Conservation (phyloP, 2,113 vertebrate genomes). For the Lynx canadensis region DNA sequence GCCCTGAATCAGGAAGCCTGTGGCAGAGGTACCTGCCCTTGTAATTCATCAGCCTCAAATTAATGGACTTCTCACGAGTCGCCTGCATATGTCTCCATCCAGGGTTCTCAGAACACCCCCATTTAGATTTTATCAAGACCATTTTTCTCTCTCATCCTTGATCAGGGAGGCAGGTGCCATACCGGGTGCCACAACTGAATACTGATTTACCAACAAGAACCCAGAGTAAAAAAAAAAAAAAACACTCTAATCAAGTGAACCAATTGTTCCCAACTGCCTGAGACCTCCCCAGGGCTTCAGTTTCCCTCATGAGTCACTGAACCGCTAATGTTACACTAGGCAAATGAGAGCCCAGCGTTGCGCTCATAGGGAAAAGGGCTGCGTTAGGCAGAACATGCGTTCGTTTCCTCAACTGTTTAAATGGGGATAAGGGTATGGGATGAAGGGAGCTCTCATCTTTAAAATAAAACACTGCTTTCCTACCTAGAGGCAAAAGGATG, state of each 20-base stretch:
- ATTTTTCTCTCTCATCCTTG: background rate
- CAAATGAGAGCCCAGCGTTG: background rate
- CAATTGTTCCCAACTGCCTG: background rate
- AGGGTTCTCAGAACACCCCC: background rate
- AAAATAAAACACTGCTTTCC: background rate
- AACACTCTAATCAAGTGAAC: background rate
- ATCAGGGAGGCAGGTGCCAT: background rate
- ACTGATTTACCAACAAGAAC: background rate
- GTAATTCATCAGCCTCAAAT: background rate
- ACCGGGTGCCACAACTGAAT: background rate
- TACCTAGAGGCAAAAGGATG: background rate
- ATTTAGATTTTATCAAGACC: background rate
- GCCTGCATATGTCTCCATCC: background rate
- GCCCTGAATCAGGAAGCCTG: rapidly evolving
- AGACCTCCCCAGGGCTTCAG: background rate
- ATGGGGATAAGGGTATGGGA: background rate
- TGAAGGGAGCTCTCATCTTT: background rate
- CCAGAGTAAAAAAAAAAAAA: background rate
- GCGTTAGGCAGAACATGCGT: background rate
- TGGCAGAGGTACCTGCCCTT: background rate
- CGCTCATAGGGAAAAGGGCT: background rate
- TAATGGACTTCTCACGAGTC: background rate
- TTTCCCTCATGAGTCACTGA: background rate
- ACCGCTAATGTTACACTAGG: too few relatives aligned
- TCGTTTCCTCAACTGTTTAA: background rate